Base-by-base conservation (phyloP, 2,888 invertebrate genomes). In the Xestia xanthographa region DNA sequence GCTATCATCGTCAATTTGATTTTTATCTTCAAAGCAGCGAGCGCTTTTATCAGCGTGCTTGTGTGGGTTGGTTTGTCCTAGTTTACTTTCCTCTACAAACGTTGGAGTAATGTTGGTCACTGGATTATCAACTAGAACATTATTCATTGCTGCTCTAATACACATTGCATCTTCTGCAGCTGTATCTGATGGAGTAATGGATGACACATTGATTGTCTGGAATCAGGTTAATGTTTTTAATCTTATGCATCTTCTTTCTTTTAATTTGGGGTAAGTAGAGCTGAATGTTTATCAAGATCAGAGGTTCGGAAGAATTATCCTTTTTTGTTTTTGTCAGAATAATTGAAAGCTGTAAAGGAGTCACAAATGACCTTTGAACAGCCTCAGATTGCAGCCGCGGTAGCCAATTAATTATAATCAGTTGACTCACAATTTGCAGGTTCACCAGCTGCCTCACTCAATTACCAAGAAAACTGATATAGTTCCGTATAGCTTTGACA, bases 351-450 rank as follows among this genome's bases (percentile, higher is more conserved):
- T 12, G 8, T 53, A 56, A 41, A 34, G 26, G 60, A 60, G 65
- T 62, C 34, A 58, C 26, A 48, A 50, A 60, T 43, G 63, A 80
- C 71, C 82, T 82, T 71, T 83, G 45, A 20, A 56, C 82, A 75
- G 63, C 48, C 53, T 63, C 76, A 83, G 85, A 84, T 84, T 83
- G 83, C 66, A 71, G 72, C 34, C 53, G 78, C 38, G 72, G 85
- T 58, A 53, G 66, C 74, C 78, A 84, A 83, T 83, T 84, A 78
- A 84, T 84, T 84, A 78, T 70, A 65, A 74, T 53, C 85, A 84
- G 74, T 83, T 83, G 82, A 81, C 74, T 84, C 85, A 78, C 77
- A 77, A 84, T 72, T 81, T 81, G 78, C 83, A 84, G 85, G 83
- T 83, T 84, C 62, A 34, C 45, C 83, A 84, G 82, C 85, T 84